These are phyloP conservation scores for Lasioglossum oenotherae DNA, from an alignment of 2,888 invertebrate species.

Conservation along the genomic window DNA sequence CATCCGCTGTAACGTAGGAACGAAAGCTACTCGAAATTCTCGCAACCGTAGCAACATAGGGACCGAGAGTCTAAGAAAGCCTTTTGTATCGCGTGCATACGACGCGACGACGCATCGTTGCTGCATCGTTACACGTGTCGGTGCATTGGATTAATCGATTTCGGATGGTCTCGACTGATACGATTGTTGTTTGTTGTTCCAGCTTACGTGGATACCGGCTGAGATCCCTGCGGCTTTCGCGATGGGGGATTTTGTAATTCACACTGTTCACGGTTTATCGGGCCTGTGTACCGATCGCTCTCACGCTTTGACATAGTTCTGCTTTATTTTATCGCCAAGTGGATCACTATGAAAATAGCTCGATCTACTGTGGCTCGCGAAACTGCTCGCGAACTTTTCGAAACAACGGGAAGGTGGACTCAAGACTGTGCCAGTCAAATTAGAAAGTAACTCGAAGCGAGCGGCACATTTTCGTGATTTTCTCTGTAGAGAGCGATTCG, in stretches of 20 bases:
- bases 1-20: constrained; percentile 22
- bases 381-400: not conserved
- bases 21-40: constrained; percentile 36
- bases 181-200: constrained; percentile 6
- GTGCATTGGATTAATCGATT: constrained; percentile 10
- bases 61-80: not conserved
- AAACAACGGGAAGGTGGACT: not conserved
- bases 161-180: not conserved
- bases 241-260: not conserved
- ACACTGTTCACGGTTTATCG: not conserved
- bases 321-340: constrained; percentile 4
- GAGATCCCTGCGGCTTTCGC: not conserved
- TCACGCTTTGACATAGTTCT: not conserved
- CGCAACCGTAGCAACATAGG: constrained; percentile 9
- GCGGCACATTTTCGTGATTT: not conserved
- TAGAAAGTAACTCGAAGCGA: not conserved
- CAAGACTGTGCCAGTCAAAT: not conserved
- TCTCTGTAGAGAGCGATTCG: no score
- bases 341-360: not conserved
- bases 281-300: not conserved
- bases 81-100: not conserved
- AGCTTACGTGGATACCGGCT: not conserved
- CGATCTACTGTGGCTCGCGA: not conserved
- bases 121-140: not conserved
- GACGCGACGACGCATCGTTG: not conserved